phyloP scores from a whole-genome alignment of 2,888 invertebrate genomes.

The Pammene fasciana region DNA sequence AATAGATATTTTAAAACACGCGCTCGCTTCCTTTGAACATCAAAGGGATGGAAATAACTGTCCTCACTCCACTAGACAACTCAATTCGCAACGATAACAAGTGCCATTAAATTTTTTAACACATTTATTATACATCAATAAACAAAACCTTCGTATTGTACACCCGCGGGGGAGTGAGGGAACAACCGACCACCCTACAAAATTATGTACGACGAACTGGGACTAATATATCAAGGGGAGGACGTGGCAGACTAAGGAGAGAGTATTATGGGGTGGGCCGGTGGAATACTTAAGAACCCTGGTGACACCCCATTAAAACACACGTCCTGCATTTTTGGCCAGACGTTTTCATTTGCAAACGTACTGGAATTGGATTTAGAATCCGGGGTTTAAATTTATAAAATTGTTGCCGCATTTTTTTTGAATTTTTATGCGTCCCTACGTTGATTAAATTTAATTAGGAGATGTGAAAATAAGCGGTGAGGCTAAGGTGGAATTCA shows the following conservation, averaged over 20 bases:
- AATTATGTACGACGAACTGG: conserved; percentile 84
- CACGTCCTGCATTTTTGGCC: conserved; percentile 80
- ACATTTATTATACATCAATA: conserved; percentile 74
- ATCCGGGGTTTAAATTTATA: conserved; percentile 39
- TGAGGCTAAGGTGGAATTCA: too few relatives aligned
- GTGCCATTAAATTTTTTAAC: conserved; percentile 52
- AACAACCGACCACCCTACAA: conserved; percentile 73
- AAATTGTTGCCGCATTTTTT: conserved; percentile 28
- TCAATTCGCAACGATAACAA: conserved; percentile 30
- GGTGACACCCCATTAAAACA: conserved; percentile 83
- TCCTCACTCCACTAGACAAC: conserved; percentile 27
- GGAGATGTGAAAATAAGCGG: conserved; percentile 11
- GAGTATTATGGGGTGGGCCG: conserved; percentile 81
- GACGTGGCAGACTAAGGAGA: conserved; percentile 83
- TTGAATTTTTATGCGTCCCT: conserved; percentile 1
- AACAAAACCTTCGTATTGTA: conserved; percentile 81
- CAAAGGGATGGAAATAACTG: conserved; percentile 31
- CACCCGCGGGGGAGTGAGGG: conserved; percentile 67
- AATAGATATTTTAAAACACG: conserved; percentile 8
- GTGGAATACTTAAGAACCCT: conserved; percentile 83
- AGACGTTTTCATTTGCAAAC: conserved; percentile 77
- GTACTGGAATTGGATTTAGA: conserved; percentile 57
- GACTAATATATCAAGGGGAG: conserved; percentile 83
- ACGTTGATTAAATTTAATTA: conserved; percentile 20
- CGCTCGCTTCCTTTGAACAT: conserved; percentile 15